phyloP scores from a whole-genome alignment of 2,888 invertebrate genomes.

The Pharmacophagus antenor region DNA sequence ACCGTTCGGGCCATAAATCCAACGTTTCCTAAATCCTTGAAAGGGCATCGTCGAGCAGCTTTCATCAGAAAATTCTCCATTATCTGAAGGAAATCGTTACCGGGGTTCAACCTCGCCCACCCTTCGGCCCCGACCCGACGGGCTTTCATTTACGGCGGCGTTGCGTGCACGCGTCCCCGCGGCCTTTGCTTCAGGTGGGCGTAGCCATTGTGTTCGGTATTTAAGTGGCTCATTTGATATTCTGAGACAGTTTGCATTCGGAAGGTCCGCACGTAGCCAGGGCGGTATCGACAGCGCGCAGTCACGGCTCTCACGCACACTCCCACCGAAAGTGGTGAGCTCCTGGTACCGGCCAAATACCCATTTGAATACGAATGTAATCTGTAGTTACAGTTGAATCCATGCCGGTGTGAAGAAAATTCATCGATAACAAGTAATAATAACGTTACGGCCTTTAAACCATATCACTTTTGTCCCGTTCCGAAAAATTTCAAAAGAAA shows the following conservation, averaged over 20 bases:
- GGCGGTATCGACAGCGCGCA: constrained; percentile 59
- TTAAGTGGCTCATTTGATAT: constrained; percentile 81
- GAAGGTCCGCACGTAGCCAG: constrained; percentile 68
- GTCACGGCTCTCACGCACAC: constrained; percentile 48
- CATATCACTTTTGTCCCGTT: no score
- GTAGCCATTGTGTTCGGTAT: constrained; percentile 76
- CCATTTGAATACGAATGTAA: constrained; percentile 24
- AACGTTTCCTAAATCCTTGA: constrained; percentile 70
- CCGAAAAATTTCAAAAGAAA: background rate
- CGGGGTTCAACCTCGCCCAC: constrained; percentile 70
- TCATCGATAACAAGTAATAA: constrained; percentile 2
- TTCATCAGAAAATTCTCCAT: constrained; percentile 78
- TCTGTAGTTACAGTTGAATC: constrained; percentile 36
- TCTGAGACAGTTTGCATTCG: constrained; percentile 78
- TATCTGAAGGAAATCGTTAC: constrained; percentile 80
- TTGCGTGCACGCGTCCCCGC: constrained; percentile 76
- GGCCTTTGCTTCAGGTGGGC: constrained; percentile 77
- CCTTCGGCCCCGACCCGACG: constrained; percentile 63
- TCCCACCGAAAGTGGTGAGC: constrained; percentile 28
- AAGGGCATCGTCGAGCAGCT: constrained; percentile 71
- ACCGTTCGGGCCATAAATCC: constrained; percentile 68
- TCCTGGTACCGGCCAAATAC: constrained; percentile 5
- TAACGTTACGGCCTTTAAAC: no score
- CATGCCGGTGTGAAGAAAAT: background rate
- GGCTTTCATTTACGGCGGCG: constrained; percentile 73